Base-by-base conservation (phyloP, 2,113 vertebrate species). In the Haplochromis burtoni region DNA sequence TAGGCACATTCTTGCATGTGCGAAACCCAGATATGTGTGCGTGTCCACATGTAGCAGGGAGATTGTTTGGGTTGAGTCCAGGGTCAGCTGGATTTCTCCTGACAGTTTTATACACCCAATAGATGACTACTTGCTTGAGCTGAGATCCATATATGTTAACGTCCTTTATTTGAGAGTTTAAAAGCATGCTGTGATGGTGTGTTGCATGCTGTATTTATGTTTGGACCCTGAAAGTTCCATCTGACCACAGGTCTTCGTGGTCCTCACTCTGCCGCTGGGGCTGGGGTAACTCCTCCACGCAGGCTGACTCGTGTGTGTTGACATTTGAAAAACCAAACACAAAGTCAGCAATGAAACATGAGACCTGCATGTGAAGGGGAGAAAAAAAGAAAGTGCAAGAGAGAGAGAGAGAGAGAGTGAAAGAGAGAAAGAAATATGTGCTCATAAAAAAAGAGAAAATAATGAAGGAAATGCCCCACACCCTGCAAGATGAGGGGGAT, bases 21-120 rank as follows among this genome's bases (percentile, higher is more conserved):
- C 31, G 21, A 12, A 51, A 9, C 54, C 55, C 54, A 49, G 16
- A 38, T 81, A 21, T 81, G 54, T 57, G 78, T 86, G 33, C 4
- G 57, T 83, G 40, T 87, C 31, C 81, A 79, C 82, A 19, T 4
- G 13, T 31, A 84, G 61, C 86, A 78, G 86, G 68, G 61, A 80
- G 47, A 66, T 78, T 94, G 96, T 96, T 96, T 96, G 93, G 95
- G 95, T 96, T 96, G 94, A 96, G 90, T 86, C 91, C 88, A 85
- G 93, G 96, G 96, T 96, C 95, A 96, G 88, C 86, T 68, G 54
- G 86, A 88, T 93, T 94, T 92, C 88, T 92, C 91, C 89, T 96
- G 96, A 96, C 96, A 97, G 92, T 95, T 96, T 96, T 94, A 96
- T 95, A 91, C 84, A 94, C 87, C 90, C 90, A 88, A 51, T 55